Evolutionary conservation across 2,797 vertebrate genomes (phyloP), one percentile per base, ranked within the genome.

Genomic region (Cichlasoma orientale): DNA sequence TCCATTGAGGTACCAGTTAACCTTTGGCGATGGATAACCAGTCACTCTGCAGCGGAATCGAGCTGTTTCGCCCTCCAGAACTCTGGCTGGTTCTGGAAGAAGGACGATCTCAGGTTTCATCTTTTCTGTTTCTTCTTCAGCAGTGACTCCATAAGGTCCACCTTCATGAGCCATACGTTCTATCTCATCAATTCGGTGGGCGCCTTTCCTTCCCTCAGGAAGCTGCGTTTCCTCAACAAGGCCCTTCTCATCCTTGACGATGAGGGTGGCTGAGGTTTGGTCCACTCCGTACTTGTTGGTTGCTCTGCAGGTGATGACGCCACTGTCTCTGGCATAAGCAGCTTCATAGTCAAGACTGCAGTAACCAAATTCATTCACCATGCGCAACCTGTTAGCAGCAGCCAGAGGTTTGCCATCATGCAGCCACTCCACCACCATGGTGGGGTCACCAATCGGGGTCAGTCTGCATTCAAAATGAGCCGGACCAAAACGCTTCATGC

Each of bases 331-430:
- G 14, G 97, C 96, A 69, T 99, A 99, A 16, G 98, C 97, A 23
- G 95, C 97, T 75, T 97, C 98, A 13, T 97, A 99, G 88, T 99
- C 98, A 16, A 99, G 97, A 90, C 98, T 99, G 92, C 98, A 99
- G 86, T 99, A 99, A 8, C 98, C 98, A 87, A 99, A 99, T 76
- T 99, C 98, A 87, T 97, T 99, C 78, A 99, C 97, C 98, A 99
- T 99, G 25, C 97, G 96, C 78, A 99, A 86, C 78, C 98, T 96
- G 93, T 99, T 99, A 10, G 98, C 98, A 61, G 98, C 98, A 82
- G 93, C 97, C 70, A 99, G 93, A 1, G 98, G 98, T 82, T 99
- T 99, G 14, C 98, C 97, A 3, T 99, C 98, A 68, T 99, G 98
- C 36, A 99, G 91, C 98, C 98, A 99, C 85, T 99, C 98, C 31